Evolutionary conservation across 2,888 invertebrate genomes (phyloP), one percentile per base, ranked within the genome.

Genomic region (Elmis aenea): DNA sequence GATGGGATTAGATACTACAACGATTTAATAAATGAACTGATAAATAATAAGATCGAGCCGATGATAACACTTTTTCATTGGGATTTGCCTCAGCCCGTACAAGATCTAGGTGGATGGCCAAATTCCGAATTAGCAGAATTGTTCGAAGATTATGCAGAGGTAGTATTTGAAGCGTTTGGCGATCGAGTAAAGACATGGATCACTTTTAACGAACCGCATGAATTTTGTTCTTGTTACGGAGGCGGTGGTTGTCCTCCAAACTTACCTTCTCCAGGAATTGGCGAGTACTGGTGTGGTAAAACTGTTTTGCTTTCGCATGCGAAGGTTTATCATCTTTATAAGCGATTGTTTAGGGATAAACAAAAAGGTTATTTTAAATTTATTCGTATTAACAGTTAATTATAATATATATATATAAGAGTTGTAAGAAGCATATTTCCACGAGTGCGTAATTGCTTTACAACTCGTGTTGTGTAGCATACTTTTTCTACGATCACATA

Each of bases 301-400:
- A 79, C 76, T 38, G 64, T 81, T 26, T 64, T 85, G 3, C 55
- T 75, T 25, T 79, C 84, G 0, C 85, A 85, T 52, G 82, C 75
- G 0, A 71, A 65, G 52, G 77, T 74, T 0, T 85, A 80, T 53
- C 68, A 71, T 5, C 55, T 79, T 52, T 82, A 77, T 49, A 57
- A 77, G 21, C 51, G 62, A 1, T 63, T 72, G 8, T 81, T 69
- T 54, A 66, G 62, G 46, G 14, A 53, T 0, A 45, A 45, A 14
- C 60, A 62, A 30, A 45, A 42, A 30, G 60, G 59, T 55, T n/a
- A n/a, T n/a, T n/a, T n/a, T n/a, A n/a, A n/a, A n/a, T n/a, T n/a
- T n/a, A n/a, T n/a, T n/a, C n/a, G n/a, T n/a, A n/a, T n/a, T n/a
- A n/a, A n/a, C n/a, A n/a, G n/a, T n/a, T n/a, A n/a, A n/a, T n/a